Evolutionary conservation across 1,140 invertebrate species (phyloP).

Genomic region (Elymnias hypermnestra): DNA sequence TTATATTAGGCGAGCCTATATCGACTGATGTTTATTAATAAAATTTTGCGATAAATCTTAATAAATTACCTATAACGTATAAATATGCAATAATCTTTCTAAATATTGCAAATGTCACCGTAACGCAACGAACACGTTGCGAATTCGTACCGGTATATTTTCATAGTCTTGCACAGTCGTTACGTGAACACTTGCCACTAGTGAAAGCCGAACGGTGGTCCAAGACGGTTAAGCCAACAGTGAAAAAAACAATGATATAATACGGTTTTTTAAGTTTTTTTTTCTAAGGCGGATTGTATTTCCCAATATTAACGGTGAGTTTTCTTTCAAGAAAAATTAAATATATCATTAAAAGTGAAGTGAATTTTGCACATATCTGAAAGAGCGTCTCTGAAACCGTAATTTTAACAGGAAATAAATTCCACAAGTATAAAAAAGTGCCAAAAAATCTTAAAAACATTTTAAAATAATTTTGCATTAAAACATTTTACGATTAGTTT

Average conservation of each 20-base stretch:
- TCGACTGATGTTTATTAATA: too few relatives aligned
- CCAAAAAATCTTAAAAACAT: too few relatives aligned
- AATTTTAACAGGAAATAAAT: too few relatives aligned
- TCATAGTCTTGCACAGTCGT: conserved; percentile 18
- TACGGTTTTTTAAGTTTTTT: conserved; percentile 22
- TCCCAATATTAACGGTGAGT: conserved; percentile 39
- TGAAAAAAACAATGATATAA: conserved; percentile 28
- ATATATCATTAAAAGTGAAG: not conserved
- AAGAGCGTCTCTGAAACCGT: too few relatives aligned
- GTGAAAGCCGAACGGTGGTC: conserved; percentile 40
- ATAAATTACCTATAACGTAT: too few relatives aligned
- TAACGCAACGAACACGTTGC: not conserved
- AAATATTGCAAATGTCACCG: too few relatives aligned
- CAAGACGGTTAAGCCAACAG: conserved; percentile 26
- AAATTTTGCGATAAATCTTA: too few relatives aligned
- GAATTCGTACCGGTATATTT: conserved; percentile 8
- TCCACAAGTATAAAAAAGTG: too few relatives aligned
- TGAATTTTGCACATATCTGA: not conserved
- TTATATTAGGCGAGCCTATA: too few relatives aligned
- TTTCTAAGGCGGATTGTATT: conserved; percentile 23
- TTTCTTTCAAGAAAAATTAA: conserved; percentile 10
- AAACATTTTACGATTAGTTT: too few relatives aligned
- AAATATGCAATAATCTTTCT: too few relatives aligned
- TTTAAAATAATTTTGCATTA: too few relatives aligned
- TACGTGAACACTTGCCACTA: conserved; percentile 31